Conservation (phyloP, 2,113 vertebrate species). For the Lasiurus cinereus region DNA sequence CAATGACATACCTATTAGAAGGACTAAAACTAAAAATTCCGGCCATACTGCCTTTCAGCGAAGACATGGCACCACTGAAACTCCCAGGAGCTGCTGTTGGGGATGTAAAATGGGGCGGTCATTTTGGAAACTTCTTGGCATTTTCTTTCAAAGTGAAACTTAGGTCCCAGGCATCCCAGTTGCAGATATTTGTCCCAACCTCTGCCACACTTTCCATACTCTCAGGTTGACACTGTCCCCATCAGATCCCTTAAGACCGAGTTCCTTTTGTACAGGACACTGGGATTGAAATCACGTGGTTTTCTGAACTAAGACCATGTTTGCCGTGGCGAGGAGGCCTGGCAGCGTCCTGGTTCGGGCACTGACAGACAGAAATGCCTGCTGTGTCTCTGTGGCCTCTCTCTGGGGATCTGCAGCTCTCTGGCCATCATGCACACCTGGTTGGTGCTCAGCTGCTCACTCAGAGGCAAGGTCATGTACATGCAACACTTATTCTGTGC, state of each 20-base stretch:
- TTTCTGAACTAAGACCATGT: not conserved
- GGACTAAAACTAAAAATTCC: not conserved
- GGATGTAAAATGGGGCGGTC: not conserved
- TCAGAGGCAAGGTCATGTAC: not conserved
- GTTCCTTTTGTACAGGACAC: not conserved
- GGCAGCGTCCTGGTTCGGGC: not conserved
- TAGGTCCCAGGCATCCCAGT: not conserved
- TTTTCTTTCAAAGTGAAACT: conserved; percentile 14
- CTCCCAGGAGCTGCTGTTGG: not conserved
- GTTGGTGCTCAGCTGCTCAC: not conserved
- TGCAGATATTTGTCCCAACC: not conserved
- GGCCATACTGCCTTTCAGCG: not conserved
- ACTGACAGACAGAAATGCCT: not conserved
- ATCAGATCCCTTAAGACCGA: not conserved
- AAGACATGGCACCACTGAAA: not conserved
- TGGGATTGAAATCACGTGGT: not conserved
- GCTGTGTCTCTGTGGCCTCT: not conserved
- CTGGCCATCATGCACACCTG: not conserved
- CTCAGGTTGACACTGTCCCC: not conserved
- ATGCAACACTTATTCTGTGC: not conserved
- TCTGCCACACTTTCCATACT: not conserved
- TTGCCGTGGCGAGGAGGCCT: not conserved
- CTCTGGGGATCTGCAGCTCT: not conserved
- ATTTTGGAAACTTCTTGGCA: not conserved
- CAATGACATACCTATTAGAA: not conserved